Conservation (phyloP, 1,140 invertebrate species). For the Mizuhopecten yessoensis region DNA sequence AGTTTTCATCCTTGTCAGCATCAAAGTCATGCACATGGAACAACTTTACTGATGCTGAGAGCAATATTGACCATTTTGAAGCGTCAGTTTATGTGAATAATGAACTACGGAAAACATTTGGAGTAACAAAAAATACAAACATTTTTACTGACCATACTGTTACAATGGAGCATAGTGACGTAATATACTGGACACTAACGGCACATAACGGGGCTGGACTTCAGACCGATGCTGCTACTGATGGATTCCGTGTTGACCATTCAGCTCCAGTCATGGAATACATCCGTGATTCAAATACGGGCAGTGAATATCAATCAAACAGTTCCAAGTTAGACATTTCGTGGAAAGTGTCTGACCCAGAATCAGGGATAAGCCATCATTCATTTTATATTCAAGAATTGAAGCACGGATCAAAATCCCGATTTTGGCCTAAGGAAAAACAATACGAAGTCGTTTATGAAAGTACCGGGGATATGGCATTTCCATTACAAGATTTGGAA, state of each 20-base stretch:
- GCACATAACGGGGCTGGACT: slow-evolving; percentile 49
- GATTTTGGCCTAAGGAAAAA: slow-evolving; percentile 44
- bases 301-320: slow-evolving; percentile 42
- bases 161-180: slow-evolving; percentile 43
- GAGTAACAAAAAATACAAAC: neutral
- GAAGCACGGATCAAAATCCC: slow-evolving; percentile 42
- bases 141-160: slow-evolving; percentile 42
- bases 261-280: slow-evolving; percentile 41
- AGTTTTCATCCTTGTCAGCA: slow-evolving; percentile 61
- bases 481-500: neutral
- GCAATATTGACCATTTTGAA: slow-evolving; percentile 56
- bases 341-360: slow-evolving; percentile 47
- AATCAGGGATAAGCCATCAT: slow-evolving; percentile 52
- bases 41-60: slow-evolving; percentile 64
- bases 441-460: neutral
- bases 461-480: neutral
- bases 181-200: slow-evolving; percentile 37
- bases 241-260: slow-evolving; percentile 51
- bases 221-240: neutral
- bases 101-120: slow-evolving; percentile 50
- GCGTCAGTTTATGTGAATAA: slow-evolving; percentile 57
- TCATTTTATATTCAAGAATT: slow-evolving; percentile 41
- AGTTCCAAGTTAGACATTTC: neutral
- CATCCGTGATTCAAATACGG: neutral
- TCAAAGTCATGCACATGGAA: slow-evolving; percentile 54